Evolutionary conservation across 2,888 invertebrate species (phyloP).

Genomic region (Eupeodes luniger): DNA sequence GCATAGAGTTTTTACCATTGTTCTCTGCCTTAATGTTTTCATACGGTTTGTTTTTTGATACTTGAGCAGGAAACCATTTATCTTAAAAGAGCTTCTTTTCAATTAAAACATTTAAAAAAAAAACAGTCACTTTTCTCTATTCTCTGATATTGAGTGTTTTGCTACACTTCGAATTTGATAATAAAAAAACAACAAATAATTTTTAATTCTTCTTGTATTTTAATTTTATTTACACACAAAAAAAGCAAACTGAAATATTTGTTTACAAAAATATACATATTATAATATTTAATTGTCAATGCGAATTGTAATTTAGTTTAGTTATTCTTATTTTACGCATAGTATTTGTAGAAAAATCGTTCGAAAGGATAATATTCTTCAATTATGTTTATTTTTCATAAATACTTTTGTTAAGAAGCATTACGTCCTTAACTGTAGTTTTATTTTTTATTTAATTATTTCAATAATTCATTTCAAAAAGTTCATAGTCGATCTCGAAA

Average conservation of each 20-base stretch:
- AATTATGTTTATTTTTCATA: conserved; percentile 71
- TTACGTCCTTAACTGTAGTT: conserved; percentile 66
- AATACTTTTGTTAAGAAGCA: conserved; percentile 69
- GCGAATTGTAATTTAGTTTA: conserved; percentile 49
- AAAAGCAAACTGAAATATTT: neutral
- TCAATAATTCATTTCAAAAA: conserved; percentile 42
- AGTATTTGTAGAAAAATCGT: conserved; percentile 36
- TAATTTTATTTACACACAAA: neutral
- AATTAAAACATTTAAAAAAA: neutral
- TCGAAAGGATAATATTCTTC: conserved; percentile 62
- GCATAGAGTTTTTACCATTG: no score
- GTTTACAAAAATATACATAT: conserved; percentile 41
- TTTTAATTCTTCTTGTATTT: conserved; percentile 23
- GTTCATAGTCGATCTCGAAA: conserved; percentile 47
- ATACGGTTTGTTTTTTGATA: no score
- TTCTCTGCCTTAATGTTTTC: no score
- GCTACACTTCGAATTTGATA: conserved; percentile 13
- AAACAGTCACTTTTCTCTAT: conserved; percentile 25
- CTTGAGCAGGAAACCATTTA: no score
- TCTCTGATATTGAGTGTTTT: neutral
- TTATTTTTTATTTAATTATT: neutral
- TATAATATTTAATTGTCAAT: conserved; percentile 28
- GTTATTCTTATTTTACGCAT: conserved; percentile 59
- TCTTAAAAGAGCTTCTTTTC: neutral
- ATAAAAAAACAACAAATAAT: conserved; percentile 24